A percentile compares a stretch with the other conserved stretches of the same genome.
Conservation (phyloP, 2,888 invertebrate species). For the Leptarthrus brevirostris region DNA sequence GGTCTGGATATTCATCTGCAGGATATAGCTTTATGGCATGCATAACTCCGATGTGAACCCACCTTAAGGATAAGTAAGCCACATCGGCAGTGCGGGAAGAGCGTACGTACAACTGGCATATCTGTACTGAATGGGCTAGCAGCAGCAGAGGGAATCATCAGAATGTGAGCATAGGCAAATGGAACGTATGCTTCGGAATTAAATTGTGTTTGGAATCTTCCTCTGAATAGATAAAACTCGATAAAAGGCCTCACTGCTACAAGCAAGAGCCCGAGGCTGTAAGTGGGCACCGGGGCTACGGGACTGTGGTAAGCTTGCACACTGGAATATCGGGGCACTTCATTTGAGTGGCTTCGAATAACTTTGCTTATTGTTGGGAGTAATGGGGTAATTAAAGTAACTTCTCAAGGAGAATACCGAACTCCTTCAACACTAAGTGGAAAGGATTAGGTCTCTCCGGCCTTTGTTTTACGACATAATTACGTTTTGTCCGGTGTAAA, state of each 20-base stretch:
- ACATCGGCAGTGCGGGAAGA: neutral
- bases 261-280: neutral
- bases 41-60: conserved; percentile 27
- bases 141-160: conserved; percentile 13
- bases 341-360: conserved; percentile 27
- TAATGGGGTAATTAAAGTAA: conserved; percentile 30
- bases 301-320: conserved; percentile 5
- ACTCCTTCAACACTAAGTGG: neutral
- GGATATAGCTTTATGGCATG: conserved; percentile 38
- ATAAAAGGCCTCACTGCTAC: conserved; percentile 21
- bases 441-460: too few species aligned
- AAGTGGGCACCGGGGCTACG: neutral
- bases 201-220: conserved; percentile 40
- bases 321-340: conserved; percentile 33
- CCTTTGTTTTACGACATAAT: conserved; percentile 11
- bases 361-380: conserved; percentile 31
- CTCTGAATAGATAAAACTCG: conserved; percentile 45
- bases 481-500: conserved; percentile 4
- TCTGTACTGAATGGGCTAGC: too few species aligned
- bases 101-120: too few species aligned
- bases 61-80: neutral
- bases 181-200: conserved; percentile 47
- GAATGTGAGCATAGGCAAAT: conserved; percentile 47
- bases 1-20: conserved; percentile 20
- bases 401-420: conserved; percentile 30